Base-by-base conservation (phyloP, 2,888 invertebrate species). In the Cryptocheilus praepositus region DNA sequence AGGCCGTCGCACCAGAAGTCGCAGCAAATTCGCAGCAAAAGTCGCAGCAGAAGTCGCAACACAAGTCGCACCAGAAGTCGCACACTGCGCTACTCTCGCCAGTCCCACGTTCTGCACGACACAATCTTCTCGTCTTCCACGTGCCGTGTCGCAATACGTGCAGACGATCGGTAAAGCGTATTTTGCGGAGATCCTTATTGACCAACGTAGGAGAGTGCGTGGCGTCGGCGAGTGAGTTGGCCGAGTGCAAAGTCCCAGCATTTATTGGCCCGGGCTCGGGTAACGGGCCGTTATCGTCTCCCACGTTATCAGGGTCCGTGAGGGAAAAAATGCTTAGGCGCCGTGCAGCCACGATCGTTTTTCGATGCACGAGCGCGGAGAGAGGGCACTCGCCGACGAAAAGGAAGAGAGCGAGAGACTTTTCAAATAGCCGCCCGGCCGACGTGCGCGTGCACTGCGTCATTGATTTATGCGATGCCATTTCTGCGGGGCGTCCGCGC, bases 161-260 rank as follows among this genome's bases (percentile, higher is more conserved):
- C 25, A 5, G 25, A 5, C 25, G 3, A 5, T 25, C 25, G 25
- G 25, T 25, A 25, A 25, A 25, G 5, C 5, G 25, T 25, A 25
- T 25, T 25, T 25, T 25, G 25, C 25, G 25, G 25, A 25, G 49
- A 49, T 36, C 11, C 36, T 36, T 11, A 36, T 49, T 4, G 49
- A 49, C 60, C 28, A 58, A 1, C 60, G 55, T 58, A 36, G 61
- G 54, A 76, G 70, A 71, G 70, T 67, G 71, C 73, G 71, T 73
- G 55, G 56, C 61, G 36, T 55, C 58, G 46, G 55, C 67, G 79
- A 79, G 70, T 81, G 80, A 63, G 77, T 63, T 52, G 68, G 62
- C 64, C 61, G 72, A 77, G 80, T 79, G 74, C 84, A 84, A 83
- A 84, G 85, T 84, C 78, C 70, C 81, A 53, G 74, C 77, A 85